Percentiles rank a stretch among this genome's conserved stretches.
Conservation (phyloP, 2,113 vertebrate species). For the Progne subis region DNA sequence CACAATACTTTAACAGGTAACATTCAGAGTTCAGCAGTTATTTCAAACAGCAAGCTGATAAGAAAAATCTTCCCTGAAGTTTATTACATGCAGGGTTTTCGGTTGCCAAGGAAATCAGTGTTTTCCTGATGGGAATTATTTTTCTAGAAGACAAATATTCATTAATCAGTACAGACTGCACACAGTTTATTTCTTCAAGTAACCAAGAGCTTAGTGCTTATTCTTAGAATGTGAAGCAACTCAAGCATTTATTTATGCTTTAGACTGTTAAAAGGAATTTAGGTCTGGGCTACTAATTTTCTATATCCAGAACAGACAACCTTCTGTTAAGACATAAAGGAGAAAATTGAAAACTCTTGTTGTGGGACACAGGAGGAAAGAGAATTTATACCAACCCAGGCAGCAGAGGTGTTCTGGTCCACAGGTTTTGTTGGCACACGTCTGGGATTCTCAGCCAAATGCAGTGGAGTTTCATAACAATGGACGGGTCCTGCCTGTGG, state of each 20-base stretch:
- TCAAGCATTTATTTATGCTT: background rate
- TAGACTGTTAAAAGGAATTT: background rate
- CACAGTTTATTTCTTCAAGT: background rate
- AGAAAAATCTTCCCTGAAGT: background rate
- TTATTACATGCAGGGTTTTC: background rate
- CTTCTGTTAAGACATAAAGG: background rate
- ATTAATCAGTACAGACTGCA: background rate
- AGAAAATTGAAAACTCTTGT: background rate
- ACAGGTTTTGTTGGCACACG: conserved; percentile 72
- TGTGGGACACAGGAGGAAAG: accelerated
- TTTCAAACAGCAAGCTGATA: background rate
- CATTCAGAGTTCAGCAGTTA: background rate
- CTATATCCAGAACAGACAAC: background rate
- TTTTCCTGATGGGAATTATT: background rate
- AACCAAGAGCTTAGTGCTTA: background rate
- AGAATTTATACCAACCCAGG: conserved; percentile 69
- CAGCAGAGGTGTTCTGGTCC: conserved; percentile 25
- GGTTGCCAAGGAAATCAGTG: background rate
- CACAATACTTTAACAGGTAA: background rate
- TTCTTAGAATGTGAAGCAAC: background rate
- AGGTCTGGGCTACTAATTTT: background rate
- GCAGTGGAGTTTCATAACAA: conserved; percentile 56
- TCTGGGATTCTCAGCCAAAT: conserved; percentile 72
- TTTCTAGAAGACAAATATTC: background rate
- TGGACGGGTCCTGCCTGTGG: conserved; percentile 74